Conservation (phyloP, 2,888 invertebrate genomes). For the Dimorphilus gyrociliatus region DNA sequence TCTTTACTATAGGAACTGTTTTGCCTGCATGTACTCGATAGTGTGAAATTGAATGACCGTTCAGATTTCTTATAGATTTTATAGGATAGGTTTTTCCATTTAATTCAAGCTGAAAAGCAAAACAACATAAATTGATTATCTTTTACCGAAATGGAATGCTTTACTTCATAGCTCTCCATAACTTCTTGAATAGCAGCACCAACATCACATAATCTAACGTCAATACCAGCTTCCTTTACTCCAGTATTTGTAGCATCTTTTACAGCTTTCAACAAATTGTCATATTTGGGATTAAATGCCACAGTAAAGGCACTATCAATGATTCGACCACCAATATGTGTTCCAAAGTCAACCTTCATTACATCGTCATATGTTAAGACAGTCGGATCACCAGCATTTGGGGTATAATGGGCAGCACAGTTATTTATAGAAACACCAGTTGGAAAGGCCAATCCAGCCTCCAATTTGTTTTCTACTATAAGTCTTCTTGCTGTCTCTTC, state of each 20-base stretch:
- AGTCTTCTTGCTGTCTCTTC: slow-evolving; percentile 76
- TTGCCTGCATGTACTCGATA: slow-evolving; percentile 83
- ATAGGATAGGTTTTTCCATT: too few relatives aligned
- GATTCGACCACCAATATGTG: slow-evolving; percentile 66
- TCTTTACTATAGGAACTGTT: slow-evolving; percentile 97
- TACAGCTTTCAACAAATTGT: slow-evolving; percentile 65
- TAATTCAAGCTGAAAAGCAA: too few relatives aligned
- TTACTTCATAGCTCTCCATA: slow-evolving; percentile 98
- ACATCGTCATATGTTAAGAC: slow-evolving; percentile 89
- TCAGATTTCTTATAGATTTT: slow-evolving; percentile 91
- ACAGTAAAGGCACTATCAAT: slow-evolving; percentile 98
- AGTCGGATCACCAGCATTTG: slow-evolving; percentile 91
- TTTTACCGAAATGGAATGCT: too few relatives aligned
- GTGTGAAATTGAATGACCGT: slow-evolving; percentile 98
- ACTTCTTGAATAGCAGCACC: slow-evolving; percentile 92
- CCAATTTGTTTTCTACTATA: slow-evolving; percentile 82
- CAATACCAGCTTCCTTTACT: slow-evolving; percentile 78
- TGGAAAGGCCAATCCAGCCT: slow-evolving; percentile 72
- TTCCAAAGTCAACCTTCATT: slow-evolving; percentile 96
- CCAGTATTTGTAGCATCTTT: slow-evolving; percentile 97
- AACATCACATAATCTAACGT: slow-evolving; percentile 89
- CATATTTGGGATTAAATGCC: slow-evolving; percentile 88
- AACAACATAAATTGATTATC: too few relatives aligned
- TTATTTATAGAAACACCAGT: slow-evolving; percentile 97
- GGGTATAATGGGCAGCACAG: slow-evolving; percentile 98